Percentiles rank a stretch among this genome's conserved stretches.
phyloP scores from a whole-genome alignment of 2,888 invertebrate species.

The Himalopsyche tibetana region DNA sequence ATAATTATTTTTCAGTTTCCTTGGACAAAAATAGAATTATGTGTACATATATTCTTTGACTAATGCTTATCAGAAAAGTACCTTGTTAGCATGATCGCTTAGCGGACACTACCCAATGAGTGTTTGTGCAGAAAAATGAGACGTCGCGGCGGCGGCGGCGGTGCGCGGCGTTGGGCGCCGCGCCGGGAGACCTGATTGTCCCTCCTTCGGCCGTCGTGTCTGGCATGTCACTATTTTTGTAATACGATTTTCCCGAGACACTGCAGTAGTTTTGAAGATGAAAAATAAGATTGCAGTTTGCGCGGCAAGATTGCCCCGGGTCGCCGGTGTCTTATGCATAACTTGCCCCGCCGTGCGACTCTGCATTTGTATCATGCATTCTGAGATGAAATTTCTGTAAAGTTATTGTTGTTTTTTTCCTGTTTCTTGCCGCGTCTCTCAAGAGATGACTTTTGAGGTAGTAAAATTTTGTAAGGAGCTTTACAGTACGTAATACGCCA shows the following conservation, averaged over 20 bases:
- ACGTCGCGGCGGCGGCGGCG: not conserved
- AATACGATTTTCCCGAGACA: slow-evolving; percentile 62
- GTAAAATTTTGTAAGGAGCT: not conserved
- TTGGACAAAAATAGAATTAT: not conserved
- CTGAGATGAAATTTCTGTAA: slow-evolving; percentile 39
- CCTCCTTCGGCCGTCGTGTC: slow-evolving; percentile 47
- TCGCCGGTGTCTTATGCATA: slow-evolving; percentile 57
- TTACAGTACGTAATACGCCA: not conserved
- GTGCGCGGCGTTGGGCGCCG: slow-evolving; percentile 2
- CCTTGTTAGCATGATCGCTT: not conserved
- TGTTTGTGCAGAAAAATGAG: slow-evolving; percentile 17
- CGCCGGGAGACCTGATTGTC: slow-evolving; percentile 47
- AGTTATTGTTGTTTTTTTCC: slow-evolving; percentile 41
- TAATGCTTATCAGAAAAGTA: not conserved
- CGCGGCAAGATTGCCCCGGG: slow-evolving; percentile 61
- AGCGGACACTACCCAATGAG: slow-evolving; percentile 12
- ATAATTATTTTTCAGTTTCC: no score
- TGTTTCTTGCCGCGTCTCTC: slow-evolving; percentile 12
- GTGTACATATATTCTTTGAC: not conserved
- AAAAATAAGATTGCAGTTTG: slow-evolving; percentile 65
- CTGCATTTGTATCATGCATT: slow-evolving; percentile 45
- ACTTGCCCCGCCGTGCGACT: slow-evolving; percentile 48
- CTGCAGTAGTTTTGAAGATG: slow-evolving; percentile 65
- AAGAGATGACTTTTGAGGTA: slow-evolving; percentile 31
- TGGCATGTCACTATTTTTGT: slow-evolving; percentile 64